Conservation (phyloP, 2,797 vertebrate species). For the Gymnocypris eckloni region DNA sequence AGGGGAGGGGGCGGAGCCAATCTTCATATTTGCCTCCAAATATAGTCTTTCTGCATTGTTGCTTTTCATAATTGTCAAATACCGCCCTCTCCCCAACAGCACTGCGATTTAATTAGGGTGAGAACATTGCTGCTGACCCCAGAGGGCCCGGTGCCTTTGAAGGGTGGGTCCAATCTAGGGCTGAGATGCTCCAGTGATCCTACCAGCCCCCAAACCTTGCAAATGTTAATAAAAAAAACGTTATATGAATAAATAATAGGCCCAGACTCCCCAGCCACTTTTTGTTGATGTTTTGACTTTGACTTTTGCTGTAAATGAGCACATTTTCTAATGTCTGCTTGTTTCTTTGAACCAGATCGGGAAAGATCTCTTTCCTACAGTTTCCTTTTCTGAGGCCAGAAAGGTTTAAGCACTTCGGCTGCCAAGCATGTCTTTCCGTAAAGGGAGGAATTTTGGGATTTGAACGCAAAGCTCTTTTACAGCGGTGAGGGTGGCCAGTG, state of each 20-base stretch:
- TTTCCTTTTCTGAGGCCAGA: neutral
- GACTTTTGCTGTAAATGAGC: slow-evolving; percentile 10
- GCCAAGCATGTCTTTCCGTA: slow-evolving; percentile 22
- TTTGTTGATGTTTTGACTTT: slow-evolving; percentile 21
- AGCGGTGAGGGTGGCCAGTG: slow-evolving; percentile 43
- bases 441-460: slow-evolving; percentile 39
- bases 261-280: slow-evolving; percentile 28
- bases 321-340: slow-evolving; percentile 48
- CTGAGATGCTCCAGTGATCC: slow-evolving; percentile 61
- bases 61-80: slow-evolving; percentile 91
- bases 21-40: slow-evolving; percentile 86
- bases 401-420: neutral
- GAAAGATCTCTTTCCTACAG: neutral
- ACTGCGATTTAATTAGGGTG: slow-evolving; percentile 78
- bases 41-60: slow-evolving; percentile 92
- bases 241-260: slow-evolving; percentile 40
- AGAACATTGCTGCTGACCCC: slow-evolving; percentile 74
- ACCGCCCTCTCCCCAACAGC: slow-evolving; percentile 60
- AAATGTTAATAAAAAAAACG: slow-evolving; percentile 35
- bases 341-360: slow-evolving; percentile 43
- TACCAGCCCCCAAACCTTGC: slow-evolving; percentile 41
- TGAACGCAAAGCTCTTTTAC: slow-evolving; percentile 50
- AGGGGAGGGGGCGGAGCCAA: slow-evolving; percentile 59
- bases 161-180: slow-evolving; percentile 67
- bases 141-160: slow-evolving; percentile 66